Percentiles rank a stretch among this genome's conserved stretches.
phyloP scores from a whole-genome alignment of 2,797 vertebrate genomes.

The Epinephelus coioides region DNA sequence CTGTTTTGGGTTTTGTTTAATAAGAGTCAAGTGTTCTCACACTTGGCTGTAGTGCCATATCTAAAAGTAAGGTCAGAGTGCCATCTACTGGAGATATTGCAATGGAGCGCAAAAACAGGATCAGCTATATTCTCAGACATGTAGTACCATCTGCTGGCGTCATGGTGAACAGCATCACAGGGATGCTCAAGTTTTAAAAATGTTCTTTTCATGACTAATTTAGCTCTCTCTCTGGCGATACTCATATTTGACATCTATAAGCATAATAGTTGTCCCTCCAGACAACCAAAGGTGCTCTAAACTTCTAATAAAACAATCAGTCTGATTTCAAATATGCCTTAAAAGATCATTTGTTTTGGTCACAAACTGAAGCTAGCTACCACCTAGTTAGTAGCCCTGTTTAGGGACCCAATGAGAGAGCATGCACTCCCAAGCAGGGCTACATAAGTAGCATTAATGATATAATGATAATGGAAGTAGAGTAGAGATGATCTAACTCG shows the following conservation, averaged over 20 bases:
- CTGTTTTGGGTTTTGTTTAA: slow-evolving; percentile 23
- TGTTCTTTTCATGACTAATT: background rate
- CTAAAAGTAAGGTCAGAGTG: slow-evolving; percentile 35
- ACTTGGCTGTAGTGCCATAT: background rate
- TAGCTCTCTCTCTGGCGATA: background rate
- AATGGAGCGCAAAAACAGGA: background rate
- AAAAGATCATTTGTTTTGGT: no score
- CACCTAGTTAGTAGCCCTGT: no score
- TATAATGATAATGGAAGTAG: no score
- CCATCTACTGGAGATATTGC: slow-evolving; percentile 63
- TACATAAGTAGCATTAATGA: no score
- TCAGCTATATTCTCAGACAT: background rate
- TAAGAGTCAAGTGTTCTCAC: slow-evolving; percentile 22
- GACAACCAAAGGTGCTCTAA: no score
- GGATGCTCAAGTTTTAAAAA: background rate
- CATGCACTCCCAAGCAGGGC: no score
- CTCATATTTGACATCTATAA: background rate
- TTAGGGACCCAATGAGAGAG: no score
- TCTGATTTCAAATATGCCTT: no score
- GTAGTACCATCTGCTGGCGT: slow-evolving; percentile 71
- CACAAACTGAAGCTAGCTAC: no score
- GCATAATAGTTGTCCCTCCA: background rate
- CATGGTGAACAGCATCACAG: slow-evolving; percentile 17
- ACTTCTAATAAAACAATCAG: no score
- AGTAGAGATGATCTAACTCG: no score